phyloP scores from a whole-genome alignment of 2,888 invertebrate genomes.

The Octonoba sinensis region DNA sequence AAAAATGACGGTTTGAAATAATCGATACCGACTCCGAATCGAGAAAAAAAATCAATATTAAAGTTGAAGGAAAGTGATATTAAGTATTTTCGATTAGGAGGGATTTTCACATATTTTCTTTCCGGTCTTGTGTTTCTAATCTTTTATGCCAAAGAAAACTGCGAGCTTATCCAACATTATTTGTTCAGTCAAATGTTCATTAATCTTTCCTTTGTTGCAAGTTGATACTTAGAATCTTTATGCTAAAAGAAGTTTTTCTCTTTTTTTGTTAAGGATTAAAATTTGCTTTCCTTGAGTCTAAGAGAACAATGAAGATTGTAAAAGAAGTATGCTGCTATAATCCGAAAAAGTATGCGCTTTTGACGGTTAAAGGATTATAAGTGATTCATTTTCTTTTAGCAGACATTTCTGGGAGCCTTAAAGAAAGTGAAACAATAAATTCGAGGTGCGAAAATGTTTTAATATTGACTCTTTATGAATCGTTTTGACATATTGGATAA shows the following conservation, averaged over 20 bases:
- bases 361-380: too few relatives aligned
- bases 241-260: constrained; percentile 25
- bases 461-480: too few relatives aligned
- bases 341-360: too few relatives aligned
- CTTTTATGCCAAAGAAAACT: constrained; percentile 49
- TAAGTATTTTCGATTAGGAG: constrained; percentile 54
- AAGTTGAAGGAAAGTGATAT: constrained; percentile 12
- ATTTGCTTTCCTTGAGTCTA: constrained; percentile 22
- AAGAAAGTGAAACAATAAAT: too few relatives aligned
- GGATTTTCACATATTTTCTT: constrained; percentile 25
- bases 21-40: constrained; percentile 1
- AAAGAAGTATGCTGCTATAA: background rate
- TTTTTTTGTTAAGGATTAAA: constrained; percentile 50
- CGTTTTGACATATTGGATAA: too few relatives aligned
- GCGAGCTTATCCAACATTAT: constrained; percentile 42
- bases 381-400: too few relatives aligned
- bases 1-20: background rate
- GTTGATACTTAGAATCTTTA: constrained; percentile 13
- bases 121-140: constrained; percentile 15
- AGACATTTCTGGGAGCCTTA: too few relatives aligned
- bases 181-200: constrained; percentile 47
- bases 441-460: too few relatives aligned
- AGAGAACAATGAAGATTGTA: constrained; percentile 43
- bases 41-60: background rate
- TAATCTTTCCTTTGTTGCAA: constrained; percentile 31